Base-by-base conservation (phyloP, 2,113 vertebrate species). In the Rhizomys pruinosus region DNA sequence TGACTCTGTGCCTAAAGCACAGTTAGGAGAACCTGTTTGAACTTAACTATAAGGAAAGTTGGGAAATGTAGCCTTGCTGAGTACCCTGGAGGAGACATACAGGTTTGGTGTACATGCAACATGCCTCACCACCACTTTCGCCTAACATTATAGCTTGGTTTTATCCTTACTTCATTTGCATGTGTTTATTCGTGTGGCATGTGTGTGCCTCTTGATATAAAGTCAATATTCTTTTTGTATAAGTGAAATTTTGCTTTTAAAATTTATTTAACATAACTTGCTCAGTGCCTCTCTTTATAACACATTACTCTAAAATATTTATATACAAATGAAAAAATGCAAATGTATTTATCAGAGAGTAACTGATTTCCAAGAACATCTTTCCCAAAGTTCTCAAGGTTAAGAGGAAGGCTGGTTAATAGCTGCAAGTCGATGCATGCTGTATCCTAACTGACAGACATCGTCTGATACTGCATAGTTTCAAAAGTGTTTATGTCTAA, bases 401-500 rank as follows among this genome's bases (percentile, higher is more conserved):
- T 34, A 32, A 88, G 74, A 79, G 8, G 23, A 92, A 80, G 13
- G 20, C 39, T 42, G 0, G 52, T 87, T 69, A 89, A 57, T 87
- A 55, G 68, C 17, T 57, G 19, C 59, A 34, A 88, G 15, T 34
- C 88, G 92, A 82, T 95, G 0, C 22, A 80, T 44, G 20, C 7
- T 92, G 27, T 63, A n/a, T 52, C 42, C 73, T 77, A 55, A 66
- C 79, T 86, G 87, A 63, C 59, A 63, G 25, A 87, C 73, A 27
- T 61, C 47, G 94, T 68, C 74, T 96, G 81, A 57, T 91, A 81
- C 16, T 16, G 79, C 19, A 22, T 82, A 52, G 55, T 47, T 90
- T 84, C 44, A 13, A 8, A 87, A 59, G 79, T 88, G 69, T 96
- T 64, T 85, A 69, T 94, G 89, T 95, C 91, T 96, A 78, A 89